Conservation (phyloP, 2,888 invertebrate genomes). For the Noctua comes region DNA sequence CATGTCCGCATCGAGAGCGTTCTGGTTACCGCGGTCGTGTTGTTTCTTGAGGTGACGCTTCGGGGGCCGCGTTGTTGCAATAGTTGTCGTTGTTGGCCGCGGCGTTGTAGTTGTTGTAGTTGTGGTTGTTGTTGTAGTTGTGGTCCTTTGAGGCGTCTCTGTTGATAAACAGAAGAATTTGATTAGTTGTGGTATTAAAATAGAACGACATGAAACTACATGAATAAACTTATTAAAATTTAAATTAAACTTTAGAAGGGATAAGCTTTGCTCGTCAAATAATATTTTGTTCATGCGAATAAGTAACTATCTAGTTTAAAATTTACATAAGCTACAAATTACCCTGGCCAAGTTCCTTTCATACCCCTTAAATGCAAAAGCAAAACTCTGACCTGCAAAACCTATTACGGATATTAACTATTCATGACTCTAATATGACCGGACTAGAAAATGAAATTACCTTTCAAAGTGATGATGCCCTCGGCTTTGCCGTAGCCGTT, state of each 20-base stretch:
- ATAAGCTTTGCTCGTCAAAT: neutral
- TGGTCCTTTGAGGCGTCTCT: slow-evolving; percentile 86
- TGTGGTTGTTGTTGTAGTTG: slow-evolving; percentile 87
- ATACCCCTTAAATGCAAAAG: slow-evolving; percentile 24
- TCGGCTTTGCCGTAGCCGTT: slow-evolving; percentile 95
- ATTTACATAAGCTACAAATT: neutral
- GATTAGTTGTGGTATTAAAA: slow-evolving; percentile 32
- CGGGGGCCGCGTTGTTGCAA: slow-evolving; percentile 81
- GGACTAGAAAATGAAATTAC: slow-evolving; percentile 83
- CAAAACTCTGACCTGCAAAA: slow-evolving; percentile 32
- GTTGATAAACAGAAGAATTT: slow-evolving; percentile 73
- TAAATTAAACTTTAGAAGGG: neutral
- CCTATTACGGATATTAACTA: slow-evolving; percentile 35
- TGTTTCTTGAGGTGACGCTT: slow-evolving; percentile 85
- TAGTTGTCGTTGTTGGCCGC: slow-evolving; percentile 76
- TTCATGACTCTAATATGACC: slow-evolving; percentile 37
- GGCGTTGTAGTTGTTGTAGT: slow-evolving; percentile 84
- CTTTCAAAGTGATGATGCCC: slow-evolving; percentile 94
- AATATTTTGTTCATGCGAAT: neutral
- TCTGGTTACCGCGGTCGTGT: slow-evolving; percentile 81
- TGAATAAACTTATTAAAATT: neutral
- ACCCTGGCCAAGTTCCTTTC: neutral
- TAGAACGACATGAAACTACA: neutral
- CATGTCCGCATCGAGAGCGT: slow-evolving; percentile 82
- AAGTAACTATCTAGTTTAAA: neutral